Conservation (phyloP, 2,888 invertebrate genomes). For the Dione vanillae region DNA sequence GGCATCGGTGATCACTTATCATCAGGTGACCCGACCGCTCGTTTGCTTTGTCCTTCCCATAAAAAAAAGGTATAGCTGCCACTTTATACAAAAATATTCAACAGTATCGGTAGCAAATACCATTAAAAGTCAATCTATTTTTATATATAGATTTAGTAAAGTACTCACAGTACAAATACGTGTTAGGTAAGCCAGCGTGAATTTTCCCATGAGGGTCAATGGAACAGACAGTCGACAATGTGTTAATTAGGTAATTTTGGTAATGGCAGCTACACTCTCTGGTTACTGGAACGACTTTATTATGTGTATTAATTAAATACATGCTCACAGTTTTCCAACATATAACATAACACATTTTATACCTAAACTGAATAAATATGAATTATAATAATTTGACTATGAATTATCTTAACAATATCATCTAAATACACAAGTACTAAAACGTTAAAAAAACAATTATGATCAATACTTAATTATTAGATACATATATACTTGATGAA, state of each 20-base stretch:
- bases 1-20: no score
- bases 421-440: no score
- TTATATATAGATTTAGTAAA: constrained; percentile 5
- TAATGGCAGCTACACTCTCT: constrained; percentile 31
- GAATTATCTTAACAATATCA: no score
- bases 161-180: constrained; percentile 27
- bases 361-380: no score
- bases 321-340: constrained; percentile 10
- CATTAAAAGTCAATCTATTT: not conserved
- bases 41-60: no score
- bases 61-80: no score
- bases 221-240: constrained; percentile 39
- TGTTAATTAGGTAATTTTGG: constrained; percentile 38
- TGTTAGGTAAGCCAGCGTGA: constrained; percentile 15
- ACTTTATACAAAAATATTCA: no score
- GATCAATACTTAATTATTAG: no score
- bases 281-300: constrained; percentile 32
- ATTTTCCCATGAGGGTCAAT: constrained; percentile 32
- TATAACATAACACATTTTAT: no score
- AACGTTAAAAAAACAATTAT: no score
- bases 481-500: constrained; percentile 3
- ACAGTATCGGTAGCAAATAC: not conserved
- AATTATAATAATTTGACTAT: no score
- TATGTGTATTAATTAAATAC: constrained; percentile 23
- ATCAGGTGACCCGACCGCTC: no score